Percentiles rank a stretch among this genome's conserved stretches.
phyloP scores from a whole-genome alignment of 2,797 vertebrate species.

The Smutsia gigantea region DNA sequence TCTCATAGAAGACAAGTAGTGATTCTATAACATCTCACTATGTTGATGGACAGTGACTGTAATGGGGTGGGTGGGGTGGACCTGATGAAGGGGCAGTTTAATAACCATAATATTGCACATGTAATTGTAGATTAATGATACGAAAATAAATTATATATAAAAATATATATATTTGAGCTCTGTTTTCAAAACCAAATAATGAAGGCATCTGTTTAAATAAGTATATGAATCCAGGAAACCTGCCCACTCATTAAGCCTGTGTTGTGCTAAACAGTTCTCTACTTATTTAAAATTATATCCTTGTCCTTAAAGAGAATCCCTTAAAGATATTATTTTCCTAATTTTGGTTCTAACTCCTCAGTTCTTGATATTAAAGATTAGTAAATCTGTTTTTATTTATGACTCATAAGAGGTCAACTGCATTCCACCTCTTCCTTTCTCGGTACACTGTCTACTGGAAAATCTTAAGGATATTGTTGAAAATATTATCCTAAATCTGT shows the following conservation, averaged over 20 bases:
- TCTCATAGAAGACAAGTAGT: no score
- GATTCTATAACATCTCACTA: no score
- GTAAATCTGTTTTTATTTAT: neutral
- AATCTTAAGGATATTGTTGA: neutral
- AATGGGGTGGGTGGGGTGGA: no score
- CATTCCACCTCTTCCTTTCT: neutral
- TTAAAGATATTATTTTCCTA: neutral
- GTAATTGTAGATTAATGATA: no score
- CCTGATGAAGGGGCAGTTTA: no score
- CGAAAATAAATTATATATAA: no score
- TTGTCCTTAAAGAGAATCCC: neutral
- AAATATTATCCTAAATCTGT: neutral
- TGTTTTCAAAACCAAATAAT: neutral
- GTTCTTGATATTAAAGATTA: neutral
- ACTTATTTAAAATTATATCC: neutral
- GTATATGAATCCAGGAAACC: neutral
- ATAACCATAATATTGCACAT: no score
- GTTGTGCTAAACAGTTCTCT: neutral
- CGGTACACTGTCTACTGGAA: neutral
- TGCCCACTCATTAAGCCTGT: neutral
- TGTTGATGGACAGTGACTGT: no score
- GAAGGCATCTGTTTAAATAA: neutral
- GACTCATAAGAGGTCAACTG: neutral
- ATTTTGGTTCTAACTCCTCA: neutral
- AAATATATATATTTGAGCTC: neutral